Percentiles rank a stretch among this genome's conserved stretches.
Conservation (phyloP, 1,140 invertebrate genomes). For the Drosophila nebulosa region DNA sequence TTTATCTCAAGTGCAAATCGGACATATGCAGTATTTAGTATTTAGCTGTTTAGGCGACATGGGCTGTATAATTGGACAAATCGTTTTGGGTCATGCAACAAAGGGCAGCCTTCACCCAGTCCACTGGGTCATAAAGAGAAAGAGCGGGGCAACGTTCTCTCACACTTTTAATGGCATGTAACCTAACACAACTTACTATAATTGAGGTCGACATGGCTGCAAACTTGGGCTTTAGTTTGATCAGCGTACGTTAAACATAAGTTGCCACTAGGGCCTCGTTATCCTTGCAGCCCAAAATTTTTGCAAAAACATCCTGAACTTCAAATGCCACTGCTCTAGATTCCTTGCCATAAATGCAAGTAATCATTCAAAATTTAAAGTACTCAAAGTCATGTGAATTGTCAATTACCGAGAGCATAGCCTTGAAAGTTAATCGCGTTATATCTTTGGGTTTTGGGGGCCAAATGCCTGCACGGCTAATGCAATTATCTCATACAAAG, state of each 20-base stretch:
- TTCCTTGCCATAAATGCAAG: conserved; percentile 20
- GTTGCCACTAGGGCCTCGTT: conserved; percentile 21
- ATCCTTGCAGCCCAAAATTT: neutral
- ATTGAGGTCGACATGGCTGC: conserved; percentile 28
- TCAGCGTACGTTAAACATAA: neutral
- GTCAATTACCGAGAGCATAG: conserved; percentile 25
- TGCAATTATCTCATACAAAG: conserved; percentile 58
- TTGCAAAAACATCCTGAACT: neutral
- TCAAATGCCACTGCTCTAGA: conserved; percentile 4
- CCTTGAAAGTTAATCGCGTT: conserved; percentile 50
- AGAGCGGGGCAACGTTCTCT: conserved; percentile 11
- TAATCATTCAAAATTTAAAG: conserved; percentile 63
- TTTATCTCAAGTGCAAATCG: conserved; percentile 66
- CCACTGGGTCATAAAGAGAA: neutral
- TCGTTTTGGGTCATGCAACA: conserved; percentile 58
- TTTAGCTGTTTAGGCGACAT: conserved; percentile 64
- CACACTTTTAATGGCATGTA: conserved; percentile 16
- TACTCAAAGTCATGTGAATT: conserved; percentile 58
- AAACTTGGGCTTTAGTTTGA: conserved; percentile 19
- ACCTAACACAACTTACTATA: conserved; percentile 3
- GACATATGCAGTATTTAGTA: conserved; percentile 35
- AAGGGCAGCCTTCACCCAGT: neutral
- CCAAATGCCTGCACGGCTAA: conserved; percentile 39
- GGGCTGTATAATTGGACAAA: conserved; percentile 71
- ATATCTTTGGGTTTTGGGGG: conserved; percentile 53